Base-by-base conservation (phyloP, 2,888 invertebrate species). In the Ischnura elegans region DNA sequence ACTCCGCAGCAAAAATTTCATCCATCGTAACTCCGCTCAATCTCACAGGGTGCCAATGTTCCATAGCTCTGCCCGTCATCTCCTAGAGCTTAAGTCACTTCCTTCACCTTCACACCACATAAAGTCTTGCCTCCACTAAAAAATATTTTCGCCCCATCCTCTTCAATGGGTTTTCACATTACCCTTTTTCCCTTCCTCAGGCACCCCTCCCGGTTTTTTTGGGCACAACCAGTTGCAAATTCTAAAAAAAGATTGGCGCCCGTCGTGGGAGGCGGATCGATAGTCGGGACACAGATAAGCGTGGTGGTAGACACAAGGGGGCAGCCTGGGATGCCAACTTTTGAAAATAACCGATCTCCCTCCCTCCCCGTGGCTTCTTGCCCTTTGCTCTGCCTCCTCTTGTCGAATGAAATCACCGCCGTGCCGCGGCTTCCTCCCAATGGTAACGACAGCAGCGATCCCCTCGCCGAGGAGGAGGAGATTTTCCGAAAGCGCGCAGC, bases 261-360 rank as follows among this genome's bases (percentile, higher is more conserved):
- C 36, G 76, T 76, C 76, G 76, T 76, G 76, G 76, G 76, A 76
- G 76, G 76, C 13, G 36, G 76, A 76, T 76, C 76, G 76, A 76
- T 76, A 76, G 76, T 76, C 76, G 76, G 76, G 76, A 76, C 76
- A 76, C 76, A 76, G 76, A 76, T 76, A 76, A 76, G 76, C 76
- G 76, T 76, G 76, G 76, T 76, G 76, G 76, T 76, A 76, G 76
- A 76, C 29, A 76, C 76, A 76, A 76, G 76, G 76, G 76, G 76
- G 76, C 76, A 36, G 8, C 76, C 61, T 36, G 36, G 76, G 76
- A 76, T 76, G 76, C 76, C 76, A 76, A 76, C 76, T 36, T 76
- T 16, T n/a, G 36, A 36, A 36, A 76, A 76, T 36, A 76, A 76
- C 25, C 36, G 10, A 76, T 16, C 76, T 16, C 10, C 36, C n/a